phyloP scores from a whole-genome alignment of 1,140 invertebrate genomes.

The Hyphantria cunea region DNA sequence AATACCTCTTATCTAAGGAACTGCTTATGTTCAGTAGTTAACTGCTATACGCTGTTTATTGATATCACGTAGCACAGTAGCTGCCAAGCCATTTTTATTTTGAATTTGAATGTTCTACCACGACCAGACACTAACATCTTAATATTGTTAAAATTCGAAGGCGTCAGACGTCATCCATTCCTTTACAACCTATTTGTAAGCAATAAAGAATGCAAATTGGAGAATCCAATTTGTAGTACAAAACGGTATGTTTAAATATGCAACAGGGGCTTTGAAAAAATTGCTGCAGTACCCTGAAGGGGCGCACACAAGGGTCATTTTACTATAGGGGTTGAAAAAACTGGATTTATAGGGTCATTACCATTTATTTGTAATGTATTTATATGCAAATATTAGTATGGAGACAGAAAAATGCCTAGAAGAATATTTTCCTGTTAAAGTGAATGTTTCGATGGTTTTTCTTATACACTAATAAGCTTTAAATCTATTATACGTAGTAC shows the following conservation, averaged over 20 bases:
- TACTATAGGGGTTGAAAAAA: constrained; percentile 19
- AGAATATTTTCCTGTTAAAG: too few relatives aligned
- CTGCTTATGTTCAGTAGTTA: too few relatives aligned
- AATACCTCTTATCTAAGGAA: too few relatives aligned
- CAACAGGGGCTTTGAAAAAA: constrained; percentile 44
- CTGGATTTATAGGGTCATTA: constrained; percentile 24
- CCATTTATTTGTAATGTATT: constrained; percentile 15
- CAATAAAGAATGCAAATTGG: constrained; percentile 53
- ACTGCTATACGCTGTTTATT: too few relatives aligned
- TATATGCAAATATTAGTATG: constrained; percentile 15
- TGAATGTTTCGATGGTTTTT: too few relatives aligned
- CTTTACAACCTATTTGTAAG: constrained; percentile 36
- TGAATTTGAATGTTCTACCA: too few relatives aligned
- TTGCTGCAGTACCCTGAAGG: constrained; percentile 37
- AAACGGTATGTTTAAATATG: constrained; percentile 45
- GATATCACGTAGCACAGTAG: too few relatives aligned
- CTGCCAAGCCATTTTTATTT: too few relatives aligned
- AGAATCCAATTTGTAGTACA: constrained; percentile 47
- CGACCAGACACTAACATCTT: too few relatives aligned
- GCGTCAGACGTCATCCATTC: constrained; percentile 21
- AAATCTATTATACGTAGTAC: too few relatives aligned
- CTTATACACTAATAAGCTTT: too few relatives aligned
- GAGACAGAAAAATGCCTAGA: too few relatives aligned
- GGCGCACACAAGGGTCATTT: constrained; percentile 28
- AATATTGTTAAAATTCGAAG: neutral